These are phyloP conservation scores for Gandaritis pyraliata DNA, from an alignment of 2,888 invertebrate genomes.

Conservation along the genomic window DNA sequence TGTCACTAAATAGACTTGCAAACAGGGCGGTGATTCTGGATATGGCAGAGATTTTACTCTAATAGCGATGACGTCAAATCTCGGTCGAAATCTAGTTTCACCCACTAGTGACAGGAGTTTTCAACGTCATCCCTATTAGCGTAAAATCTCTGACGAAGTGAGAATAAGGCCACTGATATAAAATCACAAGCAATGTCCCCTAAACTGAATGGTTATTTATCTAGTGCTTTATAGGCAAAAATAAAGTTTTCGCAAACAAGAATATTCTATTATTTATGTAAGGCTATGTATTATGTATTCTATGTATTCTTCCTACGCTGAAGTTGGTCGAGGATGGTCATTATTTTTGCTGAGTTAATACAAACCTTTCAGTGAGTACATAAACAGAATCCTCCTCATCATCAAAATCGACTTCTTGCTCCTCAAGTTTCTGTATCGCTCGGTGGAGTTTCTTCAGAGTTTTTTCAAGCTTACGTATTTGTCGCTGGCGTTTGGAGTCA, in stretches of 20 bases:
- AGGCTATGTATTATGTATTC: no score
- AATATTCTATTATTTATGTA: not conserved
- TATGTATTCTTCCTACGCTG: no score
- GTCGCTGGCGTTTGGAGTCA: constrained; percentile 77
- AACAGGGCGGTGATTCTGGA: no score
- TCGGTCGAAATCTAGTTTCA: no score
- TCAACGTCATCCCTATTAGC: no score
- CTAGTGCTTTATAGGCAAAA: constrained; percentile 17
- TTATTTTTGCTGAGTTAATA: constrained; percentile 6
- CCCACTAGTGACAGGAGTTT: no score
- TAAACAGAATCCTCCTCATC: constrained; percentile 90
- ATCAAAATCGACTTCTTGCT: constrained; percentile 88
- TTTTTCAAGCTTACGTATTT: constrained; percentile 84
- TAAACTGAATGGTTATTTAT: constrained; percentile 13
- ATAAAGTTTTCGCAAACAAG: not conserved
- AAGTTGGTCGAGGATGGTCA: not conserved
- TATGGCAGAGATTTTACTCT: no score
- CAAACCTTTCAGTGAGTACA: constrained; percentile 86
- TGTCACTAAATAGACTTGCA: not conserved
- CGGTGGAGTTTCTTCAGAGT: constrained; percentile 86
- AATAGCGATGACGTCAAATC: no score
- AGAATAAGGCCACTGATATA: no score
- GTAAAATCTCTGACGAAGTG: no score
- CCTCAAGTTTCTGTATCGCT: constrained; percentile 87
- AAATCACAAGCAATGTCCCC: not conserved